Evolutionary conservation across 1,140 invertebrate genomes (phyloP).

Genomic region (Drosophila setifemur): DNA sequence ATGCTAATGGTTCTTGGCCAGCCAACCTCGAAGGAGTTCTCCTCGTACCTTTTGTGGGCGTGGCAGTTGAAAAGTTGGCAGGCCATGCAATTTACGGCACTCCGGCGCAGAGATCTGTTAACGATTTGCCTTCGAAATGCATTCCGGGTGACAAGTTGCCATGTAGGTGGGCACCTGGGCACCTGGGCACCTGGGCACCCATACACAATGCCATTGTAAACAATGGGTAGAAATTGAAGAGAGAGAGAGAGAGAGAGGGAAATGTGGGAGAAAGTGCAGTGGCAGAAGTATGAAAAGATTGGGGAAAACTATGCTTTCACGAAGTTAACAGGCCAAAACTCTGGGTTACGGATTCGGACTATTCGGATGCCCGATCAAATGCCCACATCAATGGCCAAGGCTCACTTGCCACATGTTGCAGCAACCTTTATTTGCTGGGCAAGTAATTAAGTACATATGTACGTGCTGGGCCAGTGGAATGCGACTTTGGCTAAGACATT

Average conservation of each 20-base stretch:
- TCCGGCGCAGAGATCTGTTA: constrained; percentile 40
- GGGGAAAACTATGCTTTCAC: not conserved
- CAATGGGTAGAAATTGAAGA: not conserved
- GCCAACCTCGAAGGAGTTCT: constrained; percentile 17
- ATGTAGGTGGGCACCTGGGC: constrained; percentile 9
- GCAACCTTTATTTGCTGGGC: not conserved
- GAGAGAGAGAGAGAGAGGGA: not conserved
- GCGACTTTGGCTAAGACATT: constrained; percentile 26
- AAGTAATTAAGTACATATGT: constrained; percentile 53
- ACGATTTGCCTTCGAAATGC: constrained; percentile 31
- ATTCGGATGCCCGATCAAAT: constrained; percentile 5
- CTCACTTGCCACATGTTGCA: not conserved
- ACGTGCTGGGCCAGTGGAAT: constrained; percentile 9
- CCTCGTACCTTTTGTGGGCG: constrained; percentile 36
- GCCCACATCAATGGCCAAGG: not conserved
- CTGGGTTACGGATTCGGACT: not conserved
- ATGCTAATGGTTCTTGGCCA: constrained; percentile 70
- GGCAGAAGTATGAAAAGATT: not conserved
- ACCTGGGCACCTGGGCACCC: too few species aligned
- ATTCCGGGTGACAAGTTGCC: constrained; percentile 39
- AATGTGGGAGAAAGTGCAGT: not conserved
- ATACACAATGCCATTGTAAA: constrained; percentile 13
- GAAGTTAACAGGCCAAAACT: not conserved
- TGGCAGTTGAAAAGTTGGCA: constrained; percentile 34
- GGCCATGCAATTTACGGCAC: constrained; percentile 28